These are phyloP conservation scores for Megaceryle maxima DNA, from an alignment of 2,113 vertebrate species.

Conservation along the genomic window DNA sequence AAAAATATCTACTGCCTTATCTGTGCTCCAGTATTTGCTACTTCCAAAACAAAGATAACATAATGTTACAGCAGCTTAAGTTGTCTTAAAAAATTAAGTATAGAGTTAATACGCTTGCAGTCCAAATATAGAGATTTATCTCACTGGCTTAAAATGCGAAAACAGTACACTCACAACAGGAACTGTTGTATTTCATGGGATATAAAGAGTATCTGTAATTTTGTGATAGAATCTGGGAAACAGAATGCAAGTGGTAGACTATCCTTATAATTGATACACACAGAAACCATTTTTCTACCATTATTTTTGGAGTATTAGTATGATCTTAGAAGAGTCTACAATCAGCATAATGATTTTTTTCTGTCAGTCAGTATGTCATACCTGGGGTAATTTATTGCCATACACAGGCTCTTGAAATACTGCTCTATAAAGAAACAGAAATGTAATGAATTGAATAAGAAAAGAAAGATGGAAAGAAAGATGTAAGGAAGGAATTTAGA, in stretches of 20 bases:
- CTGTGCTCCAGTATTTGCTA: not conserved
- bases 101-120: not conserved
- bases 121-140: not conserved
- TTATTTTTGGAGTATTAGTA: conserved; percentile 27
- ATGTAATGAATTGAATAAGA: conserved; percentile 68
- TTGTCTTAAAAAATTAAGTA: not conserved
- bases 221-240: not conserved
- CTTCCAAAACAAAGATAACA: not conserved
- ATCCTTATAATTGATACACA: not conserved
- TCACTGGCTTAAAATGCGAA: not conserved
- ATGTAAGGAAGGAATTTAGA: conserved; percentile 17
- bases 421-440: conserved; percentile 77
- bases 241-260: conserved; percentile 22
- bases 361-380: conserved; percentile 46
- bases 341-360: conserved; percentile 15
- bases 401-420: conserved; percentile 73
- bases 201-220: not conserved
- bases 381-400: conserved; percentile 75
- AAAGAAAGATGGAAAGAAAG: conserved; percentile 15
- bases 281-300: not conserved
- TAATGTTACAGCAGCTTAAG: not conserved
- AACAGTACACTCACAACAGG: not conserved
- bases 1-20: not conserved
- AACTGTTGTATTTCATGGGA: not conserved
- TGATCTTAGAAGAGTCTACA: conserved; percentile 50